Evolutionary conservation across 2,113 vertebrate species (phyloP).

Genomic region (Megalops atlanticus): DNA sequence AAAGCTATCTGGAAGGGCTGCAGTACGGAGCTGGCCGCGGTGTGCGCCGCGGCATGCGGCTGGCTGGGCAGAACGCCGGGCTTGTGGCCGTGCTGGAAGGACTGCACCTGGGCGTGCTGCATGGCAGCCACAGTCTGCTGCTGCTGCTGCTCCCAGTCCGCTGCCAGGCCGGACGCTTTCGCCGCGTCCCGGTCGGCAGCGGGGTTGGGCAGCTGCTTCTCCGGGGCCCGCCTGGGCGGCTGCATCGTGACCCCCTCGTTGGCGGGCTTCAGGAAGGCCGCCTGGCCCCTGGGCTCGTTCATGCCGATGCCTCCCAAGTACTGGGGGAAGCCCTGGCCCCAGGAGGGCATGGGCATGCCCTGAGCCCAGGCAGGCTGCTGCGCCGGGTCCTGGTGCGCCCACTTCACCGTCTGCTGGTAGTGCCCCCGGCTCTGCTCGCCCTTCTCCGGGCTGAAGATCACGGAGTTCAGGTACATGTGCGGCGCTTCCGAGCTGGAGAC

Average conservation of each 20-base stretch:
- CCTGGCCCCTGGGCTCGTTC: conserved; percentile 70
- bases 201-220: conserved; percentile 72
- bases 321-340: conserved; percentile 76
- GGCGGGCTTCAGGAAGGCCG: conserved; percentile 61
- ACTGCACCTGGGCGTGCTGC: conserved; percentile 65
- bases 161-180: conserved; percentile 55
- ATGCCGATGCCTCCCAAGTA: conserved; percentile 75
- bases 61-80: conserved; percentile 62
- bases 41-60: conserved; percentile 55
- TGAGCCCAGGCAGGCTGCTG: conserved; percentile 79
- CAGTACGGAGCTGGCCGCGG: conserved; percentile 75
- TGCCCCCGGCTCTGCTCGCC: conserved; percentile 82
- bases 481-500: conserved; percentile 64
- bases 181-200: conserved; percentile 81
- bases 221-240: conserved; percentile 70
- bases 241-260: conserved; percentile 66
- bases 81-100: conserved; percentile 74
- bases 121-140: conserved; percentile 66
- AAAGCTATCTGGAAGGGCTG: conserved; percentile 96
- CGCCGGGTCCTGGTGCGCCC: conserved; percentile 68
- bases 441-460: conserved; percentile 85
- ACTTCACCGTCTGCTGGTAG: conserved; percentile 87
- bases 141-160: conserved; percentile 78
- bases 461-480: conserved; percentile 81
- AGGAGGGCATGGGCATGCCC: conserved; percentile 68